Evolutionary conservation across 2,888 invertebrate genomes (phyloP).

Genomic region (Ametastegia equiseti): DNA sequence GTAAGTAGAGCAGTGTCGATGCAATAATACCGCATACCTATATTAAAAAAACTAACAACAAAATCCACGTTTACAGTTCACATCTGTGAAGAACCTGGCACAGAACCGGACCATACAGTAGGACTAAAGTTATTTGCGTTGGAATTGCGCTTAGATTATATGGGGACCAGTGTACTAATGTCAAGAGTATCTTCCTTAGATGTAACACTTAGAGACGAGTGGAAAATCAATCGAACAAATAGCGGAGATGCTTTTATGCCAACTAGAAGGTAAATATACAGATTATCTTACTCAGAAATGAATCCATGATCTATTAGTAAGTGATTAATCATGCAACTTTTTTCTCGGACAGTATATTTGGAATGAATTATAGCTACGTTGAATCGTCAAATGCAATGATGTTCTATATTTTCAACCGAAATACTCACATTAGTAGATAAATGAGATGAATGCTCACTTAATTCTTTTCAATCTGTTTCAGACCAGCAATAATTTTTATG

Average conservation of each 20-base stretch:
- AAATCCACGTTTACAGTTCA: constrained; percentile 80
- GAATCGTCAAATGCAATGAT: neutral
- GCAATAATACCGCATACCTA: neutral
- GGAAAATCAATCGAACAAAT: constrained; percentile 82
- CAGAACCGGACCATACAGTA: constrained; percentile 92
- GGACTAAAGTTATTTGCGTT: constrained; percentile 90
- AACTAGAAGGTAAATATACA: constrained; percentile 78
- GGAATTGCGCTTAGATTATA: constrained; percentile 96
- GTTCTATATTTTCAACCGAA: neutral
- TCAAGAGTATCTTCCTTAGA: constrained; percentile 90
- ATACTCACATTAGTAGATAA: neutral
- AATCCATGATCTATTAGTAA: neutral
- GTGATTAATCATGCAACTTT: neutral
- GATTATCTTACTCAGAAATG: no score
- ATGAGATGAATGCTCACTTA: neutral
- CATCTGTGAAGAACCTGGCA: constrained; percentile 92
- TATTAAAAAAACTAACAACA: neutral
- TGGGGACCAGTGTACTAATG: constrained; percentile 98
- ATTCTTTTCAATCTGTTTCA: constrained; percentile 65
- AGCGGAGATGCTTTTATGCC: constrained; percentile 79
- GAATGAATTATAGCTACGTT: neutral
- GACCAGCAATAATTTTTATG: constrained; percentile 93
- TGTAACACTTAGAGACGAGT: constrained; percentile 91
- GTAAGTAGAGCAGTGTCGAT: constrained; percentile 75
- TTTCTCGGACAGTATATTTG: neutral